Conservation (phyloP, 2,888 invertebrate genomes). For the Unio pictorum region DNA sequence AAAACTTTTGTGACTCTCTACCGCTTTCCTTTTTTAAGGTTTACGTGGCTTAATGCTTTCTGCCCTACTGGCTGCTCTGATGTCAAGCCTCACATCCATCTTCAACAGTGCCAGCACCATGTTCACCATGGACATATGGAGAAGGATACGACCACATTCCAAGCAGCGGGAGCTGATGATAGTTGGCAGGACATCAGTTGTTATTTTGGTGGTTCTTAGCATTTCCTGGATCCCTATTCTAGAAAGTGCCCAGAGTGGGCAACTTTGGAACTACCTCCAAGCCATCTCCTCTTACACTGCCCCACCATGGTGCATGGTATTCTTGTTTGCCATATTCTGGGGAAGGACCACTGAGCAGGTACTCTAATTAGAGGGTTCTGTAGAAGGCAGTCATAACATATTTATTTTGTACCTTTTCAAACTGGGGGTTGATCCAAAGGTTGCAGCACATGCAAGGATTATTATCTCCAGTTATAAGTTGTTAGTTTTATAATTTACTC, state of each 20-base stretch:
- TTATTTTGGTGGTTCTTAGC: slow-evolving; percentile 61
- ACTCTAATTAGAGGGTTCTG: slow-evolving; percentile 6
- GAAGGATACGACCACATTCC: slow-evolving; percentile 47
- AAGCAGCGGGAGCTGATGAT: slow-evolving; percentile 60
- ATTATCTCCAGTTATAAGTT: no score
- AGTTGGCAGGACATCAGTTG: slow-evolving; percentile 65
- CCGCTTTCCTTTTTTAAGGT: slow-evolving; percentile 34
- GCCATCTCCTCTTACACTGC: slow-evolving; percentile 73
- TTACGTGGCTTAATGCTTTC: slow-evolving; percentile 72
- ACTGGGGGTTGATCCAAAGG: no score
- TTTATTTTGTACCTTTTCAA: no score
- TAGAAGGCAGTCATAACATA: no score
- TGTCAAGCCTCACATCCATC: slow-evolving; percentile 75
- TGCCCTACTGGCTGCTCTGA: slow-evolving; percentile 75
- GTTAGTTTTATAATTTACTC: no score
- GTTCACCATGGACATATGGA: slow-evolving; percentile 75
- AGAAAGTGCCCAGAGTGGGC: slow-evolving; percentile 69
- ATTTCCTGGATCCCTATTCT: slow-evolving; percentile 74
- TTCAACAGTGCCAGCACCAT: slow-evolving; percentile 75
- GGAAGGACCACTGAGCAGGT: slow-evolving; percentile 74
- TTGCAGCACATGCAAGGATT: no score
- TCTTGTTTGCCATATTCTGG: slow-evolving; percentile 73
- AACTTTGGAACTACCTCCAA: slow-evolving; percentile 75
- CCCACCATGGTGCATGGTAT: slow-evolving; percentile 75
- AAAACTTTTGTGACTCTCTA: no score